Conservation (phyloP, 2,797 vertebrate species). For the Poecilia picta region DNA sequence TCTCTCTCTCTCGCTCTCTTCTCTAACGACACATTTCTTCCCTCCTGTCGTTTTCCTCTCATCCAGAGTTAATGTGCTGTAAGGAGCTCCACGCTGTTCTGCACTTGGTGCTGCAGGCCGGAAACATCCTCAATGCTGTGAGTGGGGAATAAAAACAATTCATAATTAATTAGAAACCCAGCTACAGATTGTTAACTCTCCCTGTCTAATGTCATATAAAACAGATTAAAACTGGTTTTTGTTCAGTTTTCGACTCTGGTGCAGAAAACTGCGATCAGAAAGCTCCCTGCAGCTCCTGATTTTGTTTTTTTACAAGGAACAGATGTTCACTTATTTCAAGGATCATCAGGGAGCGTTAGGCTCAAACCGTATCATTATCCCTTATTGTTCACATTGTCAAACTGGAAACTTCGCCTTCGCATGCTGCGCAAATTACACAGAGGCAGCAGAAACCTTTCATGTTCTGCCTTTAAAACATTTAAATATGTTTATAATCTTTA, state of each 20-base stretch:
- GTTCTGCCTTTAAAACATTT: neutral
- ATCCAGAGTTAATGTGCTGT: conserved; percentile 69
- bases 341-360: neutral
- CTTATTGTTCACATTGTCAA: neutral
- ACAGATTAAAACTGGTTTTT: neutral
- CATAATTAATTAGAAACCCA: conserved; percentile 17
- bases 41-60: neutral
- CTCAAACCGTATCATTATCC: neutral
- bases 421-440: neutral
- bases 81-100: conserved; percentile 77
- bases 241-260: neutral
- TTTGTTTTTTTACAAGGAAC: neutral
- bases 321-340: neutral
- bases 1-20: neutral
- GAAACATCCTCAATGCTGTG: conserved; percentile 74
- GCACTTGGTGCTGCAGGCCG: conserved; percentile 89
- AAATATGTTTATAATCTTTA: neutral
- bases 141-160: conserved; percentile 27
- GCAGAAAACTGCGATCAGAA: neutral
- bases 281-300: neutral
- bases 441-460: neutral
- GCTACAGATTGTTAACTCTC: neutral
- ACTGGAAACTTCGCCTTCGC: neutral
- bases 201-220: neutral
- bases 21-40: conserved; percentile 56